Base-by-base conservation (phyloP, 2,113 vertebrate species). In the Trogon surrucura region DNA sequence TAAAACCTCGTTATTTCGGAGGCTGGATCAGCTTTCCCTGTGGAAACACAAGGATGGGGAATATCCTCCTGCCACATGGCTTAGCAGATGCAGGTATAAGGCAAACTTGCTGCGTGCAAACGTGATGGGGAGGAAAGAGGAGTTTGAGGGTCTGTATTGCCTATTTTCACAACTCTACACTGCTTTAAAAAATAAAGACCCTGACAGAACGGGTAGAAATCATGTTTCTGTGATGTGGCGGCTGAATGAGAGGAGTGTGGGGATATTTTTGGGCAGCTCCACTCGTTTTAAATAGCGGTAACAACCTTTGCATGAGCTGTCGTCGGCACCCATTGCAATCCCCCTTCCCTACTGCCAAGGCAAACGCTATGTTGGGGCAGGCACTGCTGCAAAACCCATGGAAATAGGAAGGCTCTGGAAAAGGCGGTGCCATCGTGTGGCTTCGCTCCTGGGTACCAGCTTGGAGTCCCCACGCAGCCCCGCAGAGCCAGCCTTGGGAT, bases 361-460 rank as follows among this genome's bases (percentile, higher is more conserved):
- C 4, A 44, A 21, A n/a, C 0, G 69, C 74, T 44, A 89, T 16
- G 47, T 25, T 16, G 45, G 8, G 30, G 6, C 73, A 2, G 45
- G 62, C 38, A 3, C 22, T 14, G 81, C 94, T 38, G 56, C 61
- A 23, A 22, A 53, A 5, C 20, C 51, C 1, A 2, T 69, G 5
- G 78, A 20, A 15, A 5, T 0, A 1, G 1, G 32, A 20, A 78
- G 50, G 45, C 66, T 64, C 15, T 26, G 83, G 48, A 11, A 89
- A 61, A 4, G 1, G 26, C 92, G 83, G 88, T 89, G 93, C 94
- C 90, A 77, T 80, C 75, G 62, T 82, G 88, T 91, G 94, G 92
- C 85, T 90, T 14, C 34, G 69, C 81, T 86, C 32, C 54, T 6
- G 73, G 41, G 2, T 16, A 11, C 78, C 61, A 2, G 41, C 44